Percentiles rank a stretch among this genome's conserved stretches.
These are phyloP conservation scores for Procambarus clarkii DNA, from an alignment of 1,140 invertebrate genomes.

Conservation along the genomic window DNA sequence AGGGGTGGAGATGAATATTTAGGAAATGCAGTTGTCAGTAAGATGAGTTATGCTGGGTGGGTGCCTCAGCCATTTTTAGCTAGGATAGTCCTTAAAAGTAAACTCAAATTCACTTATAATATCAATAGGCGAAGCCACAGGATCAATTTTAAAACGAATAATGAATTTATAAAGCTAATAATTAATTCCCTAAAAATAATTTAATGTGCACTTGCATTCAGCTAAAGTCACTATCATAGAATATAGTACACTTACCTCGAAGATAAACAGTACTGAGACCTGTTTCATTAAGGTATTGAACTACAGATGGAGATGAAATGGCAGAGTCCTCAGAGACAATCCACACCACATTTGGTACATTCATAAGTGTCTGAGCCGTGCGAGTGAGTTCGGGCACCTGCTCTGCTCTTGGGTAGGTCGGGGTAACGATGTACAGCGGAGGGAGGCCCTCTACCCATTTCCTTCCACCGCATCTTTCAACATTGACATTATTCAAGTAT, in stretches of 20 bases:
- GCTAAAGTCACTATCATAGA: too few species aligned
- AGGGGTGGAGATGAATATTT: too few species aligned
- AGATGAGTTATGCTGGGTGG: too few species aligned
- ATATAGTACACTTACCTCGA: constrained; percentile 76
- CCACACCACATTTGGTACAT: constrained; percentile 80
- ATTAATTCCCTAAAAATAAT: too few species aligned
- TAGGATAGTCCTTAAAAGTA: too few species aligned
- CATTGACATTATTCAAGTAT: not conserved
- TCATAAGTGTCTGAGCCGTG: constrained; percentile 79
- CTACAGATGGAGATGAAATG: constrained; percentile 77
- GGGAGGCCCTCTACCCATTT: constrained; percentile 71
- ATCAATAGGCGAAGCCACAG: too few species aligned
- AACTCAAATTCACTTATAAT: too few species aligned
- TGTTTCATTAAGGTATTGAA: constrained; percentile 81
- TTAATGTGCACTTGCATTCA: too few species aligned
- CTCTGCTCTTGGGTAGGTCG: constrained; percentile 80
- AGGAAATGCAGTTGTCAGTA: too few species aligned
- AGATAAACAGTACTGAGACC: constrained; percentile 85
- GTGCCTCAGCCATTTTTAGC: too few species aligned
- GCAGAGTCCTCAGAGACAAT: constrained; percentile 80
- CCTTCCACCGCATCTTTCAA: not conserved
- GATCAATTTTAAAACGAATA: too few species aligned
- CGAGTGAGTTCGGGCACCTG: constrained; percentile 81
- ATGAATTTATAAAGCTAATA: too few species aligned
- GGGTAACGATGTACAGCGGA: constrained; percentile 84